A percentile compares a stretch with the other conserved stretches of the same genome.
Evolutionary conservation across 2,888 invertebrate genomes (phyloP).

Genomic region (Netelia fuscicornis): DNA sequence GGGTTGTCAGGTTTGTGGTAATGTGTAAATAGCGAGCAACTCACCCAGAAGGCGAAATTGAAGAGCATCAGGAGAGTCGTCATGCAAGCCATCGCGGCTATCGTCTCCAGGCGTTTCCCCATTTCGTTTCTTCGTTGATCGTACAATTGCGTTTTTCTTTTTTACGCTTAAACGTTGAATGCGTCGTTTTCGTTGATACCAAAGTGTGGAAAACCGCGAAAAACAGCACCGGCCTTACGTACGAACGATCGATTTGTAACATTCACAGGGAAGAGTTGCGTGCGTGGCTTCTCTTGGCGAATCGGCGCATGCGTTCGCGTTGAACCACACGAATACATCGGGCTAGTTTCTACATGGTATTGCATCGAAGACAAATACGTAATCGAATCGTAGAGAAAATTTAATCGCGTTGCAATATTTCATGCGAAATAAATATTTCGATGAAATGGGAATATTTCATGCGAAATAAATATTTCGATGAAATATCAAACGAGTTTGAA

Average conservation of each 20-base stretch:
- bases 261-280: conserved; percentile 67
- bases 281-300: conserved; percentile 72
- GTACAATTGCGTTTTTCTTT: conserved; percentile 4
- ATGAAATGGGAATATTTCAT: no score
- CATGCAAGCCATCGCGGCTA: conserved; percentile 91
- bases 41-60: conserved; percentile 93
- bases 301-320: conserved; percentile 69
- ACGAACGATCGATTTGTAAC: conserved; percentile 74
- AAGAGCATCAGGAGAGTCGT: conserved; percentile 92
- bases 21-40: conserved; percentile 77
- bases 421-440: no score
- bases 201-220: conserved; percentile 34
- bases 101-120: conserved; percentile 91
- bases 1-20: conserved; percentile 13
- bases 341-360: conserved; percentile 14
- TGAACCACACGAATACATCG: neutral
- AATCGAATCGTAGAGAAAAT: neutral
- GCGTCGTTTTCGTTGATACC: neutral
- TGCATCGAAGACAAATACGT: neutral
- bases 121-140: conserved; percentile 82
- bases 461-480: no score
- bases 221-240: conserved; percentile 52
- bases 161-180: neutral
- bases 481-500: no score
- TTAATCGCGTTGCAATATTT: neutral